Percentiles rank a stretch among this genome's conserved stretches.
Evolutionary conservation across 2,113 vertebrate genomes (phyloP).

Genomic region (Cottus gobio): DNA sequence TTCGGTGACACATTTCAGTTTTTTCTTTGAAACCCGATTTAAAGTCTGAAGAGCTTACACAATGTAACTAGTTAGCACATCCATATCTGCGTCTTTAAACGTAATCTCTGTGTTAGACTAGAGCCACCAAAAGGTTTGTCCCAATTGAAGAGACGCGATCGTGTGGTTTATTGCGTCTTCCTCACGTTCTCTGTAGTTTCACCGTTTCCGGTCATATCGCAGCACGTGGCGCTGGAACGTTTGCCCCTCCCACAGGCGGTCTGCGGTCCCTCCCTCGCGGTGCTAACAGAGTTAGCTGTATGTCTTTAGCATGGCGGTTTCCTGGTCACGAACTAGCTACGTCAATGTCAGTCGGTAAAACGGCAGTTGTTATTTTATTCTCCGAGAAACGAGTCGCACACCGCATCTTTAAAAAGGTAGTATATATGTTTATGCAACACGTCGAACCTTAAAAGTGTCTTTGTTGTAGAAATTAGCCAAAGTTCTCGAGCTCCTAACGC

Average conservation of each 20-base stretch:
- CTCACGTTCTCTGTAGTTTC: too few relatives aligned
- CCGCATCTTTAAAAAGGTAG: conserved; percentile 38
- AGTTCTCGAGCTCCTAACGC: too few relatives aligned
- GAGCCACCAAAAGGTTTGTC: not conserved
- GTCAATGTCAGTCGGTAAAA: not conserved
- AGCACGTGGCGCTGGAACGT: not conserved
- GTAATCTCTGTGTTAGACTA: not conserved
- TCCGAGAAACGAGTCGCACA: not conserved
- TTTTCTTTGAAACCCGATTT: not conserved
- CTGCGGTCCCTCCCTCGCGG: not conserved
- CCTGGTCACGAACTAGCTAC: not conserved
- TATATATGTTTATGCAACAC: rapidly evolving
- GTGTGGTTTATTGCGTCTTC: not conserved
- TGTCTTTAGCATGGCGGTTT: not conserved
- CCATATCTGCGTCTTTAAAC: not conserved
- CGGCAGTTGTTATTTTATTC: conserved; percentile 44
- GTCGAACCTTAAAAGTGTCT: rapidly evolving
- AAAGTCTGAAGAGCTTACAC: not conserved
- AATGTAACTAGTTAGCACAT: not conserved
- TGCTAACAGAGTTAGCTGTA: conserved; percentile 14
- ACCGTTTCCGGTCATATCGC: not conserved
- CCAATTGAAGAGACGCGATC: too few relatives aligned
- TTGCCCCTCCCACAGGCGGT: not conserved
- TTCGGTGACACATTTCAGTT: conserved; percentile 44
- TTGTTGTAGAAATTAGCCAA: not conserved